A percentile compares a stretch with the other conserved stretches of the same genome.
Evolutionary conservation across 2,888 invertebrate species (phyloP).

Genomic region (Buathra laborator): DNA sequence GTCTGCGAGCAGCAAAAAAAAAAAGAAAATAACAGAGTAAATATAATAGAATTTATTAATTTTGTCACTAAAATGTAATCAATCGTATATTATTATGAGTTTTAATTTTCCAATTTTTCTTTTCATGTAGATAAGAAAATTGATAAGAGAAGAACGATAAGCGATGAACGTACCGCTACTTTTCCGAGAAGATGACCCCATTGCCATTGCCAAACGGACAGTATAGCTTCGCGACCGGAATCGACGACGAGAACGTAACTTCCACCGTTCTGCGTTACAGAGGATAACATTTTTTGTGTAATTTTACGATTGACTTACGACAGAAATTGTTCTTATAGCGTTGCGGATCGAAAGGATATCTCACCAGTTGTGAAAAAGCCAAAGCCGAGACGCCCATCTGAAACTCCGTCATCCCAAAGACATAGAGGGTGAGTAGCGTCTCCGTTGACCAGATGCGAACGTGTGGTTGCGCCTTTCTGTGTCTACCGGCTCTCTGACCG

Average conservation of each 20-base stretch:
- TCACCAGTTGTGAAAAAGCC: slow-evolving; percentile 95
- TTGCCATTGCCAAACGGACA: slow-evolving; percentile 98
- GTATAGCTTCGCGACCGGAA: slow-evolving; percentile 94
- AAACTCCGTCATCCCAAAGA: slow-evolving; percentile 96
- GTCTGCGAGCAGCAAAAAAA: slow-evolving; percentile 87
- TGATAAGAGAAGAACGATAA: neutral
- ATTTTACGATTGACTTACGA: neutral
- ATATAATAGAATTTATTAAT: no score
- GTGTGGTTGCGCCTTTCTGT: slow-evolving; percentile 94
- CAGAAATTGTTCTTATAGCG: neutral
- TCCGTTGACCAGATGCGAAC: slow-evolving; percentile 97
- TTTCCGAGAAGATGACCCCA: slow-evolving; percentile 97
- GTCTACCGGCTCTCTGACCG: slow-evolving; percentile 94
- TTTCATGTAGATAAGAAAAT: neutral
- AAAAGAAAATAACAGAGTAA: neutral
- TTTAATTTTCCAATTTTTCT: neutral
- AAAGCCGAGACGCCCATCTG: slow-evolving; percentile 95
- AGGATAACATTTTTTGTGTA: neutral
- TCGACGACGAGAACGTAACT: slow-evolving; percentile 96
- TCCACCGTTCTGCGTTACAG: slow-evolving; percentile 91
- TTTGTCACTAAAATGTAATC: no score
- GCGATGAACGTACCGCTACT: slow-evolving; percentile 92
- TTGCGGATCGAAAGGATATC: slow-evolving; percentile 65
- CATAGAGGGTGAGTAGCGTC: slow-evolving; percentile 94
- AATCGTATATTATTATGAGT: neutral